These are phyloP conservation scores for Sycophila sp. DNA, from an alignment of 1,140 invertebrate genomes.

Conservation along the genomic window DNA sequence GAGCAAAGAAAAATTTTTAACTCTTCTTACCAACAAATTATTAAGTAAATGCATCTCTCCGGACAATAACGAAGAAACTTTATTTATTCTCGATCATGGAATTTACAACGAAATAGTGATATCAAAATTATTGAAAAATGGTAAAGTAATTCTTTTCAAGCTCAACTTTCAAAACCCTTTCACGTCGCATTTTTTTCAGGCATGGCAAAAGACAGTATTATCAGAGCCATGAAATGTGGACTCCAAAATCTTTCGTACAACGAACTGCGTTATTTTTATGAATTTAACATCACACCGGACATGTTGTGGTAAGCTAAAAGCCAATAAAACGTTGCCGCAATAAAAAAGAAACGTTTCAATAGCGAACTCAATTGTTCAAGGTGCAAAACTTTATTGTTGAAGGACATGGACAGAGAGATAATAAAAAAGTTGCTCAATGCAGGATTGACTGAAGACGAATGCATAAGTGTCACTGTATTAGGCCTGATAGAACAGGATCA, in stretches of 20 bases:
- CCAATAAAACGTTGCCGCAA: too few relatives aligned
- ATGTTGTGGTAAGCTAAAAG: too few relatives aligned
- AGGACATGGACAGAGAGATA: slow-evolving; percentile 20
- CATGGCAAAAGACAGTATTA: slow-evolving; percentile 33
- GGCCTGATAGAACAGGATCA: slow-evolving; percentile 39
- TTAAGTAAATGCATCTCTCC: not conserved
- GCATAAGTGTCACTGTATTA: slow-evolving; percentile 35
- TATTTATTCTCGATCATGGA: slow-evolving; percentile 40
- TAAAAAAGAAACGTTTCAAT: too few relatives aligned
- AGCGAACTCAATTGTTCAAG: too few relatives aligned
- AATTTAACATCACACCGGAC: slow-evolving; percentile 26
- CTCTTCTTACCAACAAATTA: not conserved
- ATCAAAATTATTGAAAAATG: slow-evolving; percentile 28
- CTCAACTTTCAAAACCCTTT: too few relatives aligned
- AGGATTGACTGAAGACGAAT: slow-evolving; percentile 33
- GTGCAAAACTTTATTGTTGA: not conserved
- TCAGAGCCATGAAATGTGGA: slow-evolving; percentile 46
- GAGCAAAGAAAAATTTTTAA: not conserved
- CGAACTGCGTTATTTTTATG: slow-evolving; percentile 38
- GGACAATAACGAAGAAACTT: slow-evolving; percentile 13
- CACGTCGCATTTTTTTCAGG: slow-evolving; percentile 42
- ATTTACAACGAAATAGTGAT: slow-evolving; percentile 40
- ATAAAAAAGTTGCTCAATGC: slow-evolving; percentile 36
- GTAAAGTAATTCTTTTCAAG: too few relatives aligned
- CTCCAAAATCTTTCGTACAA: slow-evolving; percentile 29